Conservation (phyloP, 1,140 invertebrate species). For the Drosophila lini region DNA sequence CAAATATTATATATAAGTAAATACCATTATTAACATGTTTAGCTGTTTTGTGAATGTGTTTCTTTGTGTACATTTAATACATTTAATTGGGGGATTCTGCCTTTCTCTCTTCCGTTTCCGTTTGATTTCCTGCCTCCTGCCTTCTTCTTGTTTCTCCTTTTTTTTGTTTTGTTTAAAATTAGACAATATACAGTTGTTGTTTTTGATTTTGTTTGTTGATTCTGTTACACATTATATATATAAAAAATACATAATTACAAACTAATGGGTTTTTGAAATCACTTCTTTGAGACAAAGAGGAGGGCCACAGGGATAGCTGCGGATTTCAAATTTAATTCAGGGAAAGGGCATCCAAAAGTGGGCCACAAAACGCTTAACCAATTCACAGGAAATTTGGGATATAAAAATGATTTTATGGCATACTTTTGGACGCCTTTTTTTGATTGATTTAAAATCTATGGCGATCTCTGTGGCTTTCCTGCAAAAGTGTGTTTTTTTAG, state of each 20-base stretch:
- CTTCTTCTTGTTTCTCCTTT: slow-evolving; percentile 22
- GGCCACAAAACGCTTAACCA: not conserved
- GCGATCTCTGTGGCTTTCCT: slow-evolving; percentile 6
- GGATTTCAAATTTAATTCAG: not conserved
- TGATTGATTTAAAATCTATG: not conserved
- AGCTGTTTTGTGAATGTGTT: slow-evolving; percentile 54
- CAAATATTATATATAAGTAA: slow-evolving; percentile 59
- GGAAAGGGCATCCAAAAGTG: not conserved
- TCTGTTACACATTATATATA: slow-evolving; percentile 46
- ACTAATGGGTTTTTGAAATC: slow-evolving; percentile 62
- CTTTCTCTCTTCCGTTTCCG: slow-evolving; percentile 18
- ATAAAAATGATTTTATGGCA: not conserved
- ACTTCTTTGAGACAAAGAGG: slow-evolving; percentile 68
- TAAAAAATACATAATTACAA: slow-evolving; percentile 76
- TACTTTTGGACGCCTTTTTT: not conserved
- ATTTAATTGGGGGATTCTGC: slow-evolving; percentile 34
- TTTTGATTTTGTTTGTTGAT: slow-evolving; percentile 49
- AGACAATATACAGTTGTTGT: slow-evolving; percentile 54
- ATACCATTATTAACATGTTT: slow-evolving; percentile 70
- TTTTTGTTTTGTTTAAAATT: slow-evolving; percentile 54
- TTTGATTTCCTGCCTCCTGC: slow-evolving; percentile 27
- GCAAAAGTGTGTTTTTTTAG: slow-evolving; percentile 45
- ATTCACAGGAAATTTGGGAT: slow-evolving; percentile 12
- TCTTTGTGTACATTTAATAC: slow-evolving; percentile 51
- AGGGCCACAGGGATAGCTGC: not conserved